Percentiles rank a stretch among this genome's conserved stretches.
phyloP scores from a whole-genome alignment of 2,797 vertebrate species.

The Pipistrellus kuhlii region DNA sequence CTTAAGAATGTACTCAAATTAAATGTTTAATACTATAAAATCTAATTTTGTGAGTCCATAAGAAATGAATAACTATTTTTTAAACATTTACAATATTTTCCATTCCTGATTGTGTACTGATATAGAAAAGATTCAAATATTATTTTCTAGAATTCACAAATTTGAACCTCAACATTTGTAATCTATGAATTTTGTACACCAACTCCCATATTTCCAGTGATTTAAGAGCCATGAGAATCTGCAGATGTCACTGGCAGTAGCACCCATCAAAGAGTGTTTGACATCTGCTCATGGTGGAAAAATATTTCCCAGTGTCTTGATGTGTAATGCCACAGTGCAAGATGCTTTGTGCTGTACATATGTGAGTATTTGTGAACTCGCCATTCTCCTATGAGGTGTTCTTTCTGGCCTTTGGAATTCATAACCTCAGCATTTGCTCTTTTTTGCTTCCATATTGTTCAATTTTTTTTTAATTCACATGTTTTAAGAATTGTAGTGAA shows the following conservation, averaged over 20 bases:
- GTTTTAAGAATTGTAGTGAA: background rate
- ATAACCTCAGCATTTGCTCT: conserved; percentile 51
- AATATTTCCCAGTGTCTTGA: background rate
- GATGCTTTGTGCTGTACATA: background rate
- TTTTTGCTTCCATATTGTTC: conserved; percentile 71
- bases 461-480: conserved; percentile 57
- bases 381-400: background rate
- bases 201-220: background rate
- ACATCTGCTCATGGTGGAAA: background rate
- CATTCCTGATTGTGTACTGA: background rate
- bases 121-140: conserved; percentile 35
- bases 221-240: background rate
- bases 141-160: conserved; percentile 24
- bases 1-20: background rate
- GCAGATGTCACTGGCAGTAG: background rate
- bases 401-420: conserved; percentile 35
- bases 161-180: background rate
- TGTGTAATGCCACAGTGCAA: background rate
- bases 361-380: background rate
- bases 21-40: background rate
- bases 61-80: background rate
- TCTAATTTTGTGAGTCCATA: background rate
- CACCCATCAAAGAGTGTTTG: background rate
- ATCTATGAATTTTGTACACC: background rate
- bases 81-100: background rate